Base-by-base conservation (phyloP, 2,888 invertebrate species). In the Sesia bembeciformis region DNA sequence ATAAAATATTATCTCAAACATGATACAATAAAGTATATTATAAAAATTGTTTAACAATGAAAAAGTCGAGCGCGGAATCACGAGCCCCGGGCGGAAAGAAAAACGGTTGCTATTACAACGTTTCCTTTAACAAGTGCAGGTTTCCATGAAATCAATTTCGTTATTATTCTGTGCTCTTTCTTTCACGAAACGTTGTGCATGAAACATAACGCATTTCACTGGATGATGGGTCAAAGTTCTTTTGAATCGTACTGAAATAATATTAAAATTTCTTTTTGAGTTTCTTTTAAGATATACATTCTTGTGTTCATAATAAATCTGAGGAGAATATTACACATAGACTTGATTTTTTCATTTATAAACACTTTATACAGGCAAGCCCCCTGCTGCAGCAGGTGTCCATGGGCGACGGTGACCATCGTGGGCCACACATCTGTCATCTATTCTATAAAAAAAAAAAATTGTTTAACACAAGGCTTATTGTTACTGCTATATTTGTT, bases 71-170 rank as follows among this genome's bases (percentile, higher is more conserved):
- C 54, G 56, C 46, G 55, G 55, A 55, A 56, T 56, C 58, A 55
- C 56, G 55, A 39, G 23, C 46, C 50, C 41, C 54, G 8, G n/a
- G 54, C 23, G 40, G 41, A 53, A 53, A 52, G 50, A 39, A 50
- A 53, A 54, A 54, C 53, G 49, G 53, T 52, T 56, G 54, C 56
- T 56, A 56, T 56, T 57, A 49, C 53, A 55, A 51, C 53, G 50
- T 52, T 38, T 52, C 42, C 46, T 38, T 41, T 6, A 23, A 41
- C 39, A 42, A 23, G 43, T 43, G 43, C 50, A 40, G 40, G 39
- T n/a, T 56, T 54, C 52, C 43, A 53, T 3, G 40, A 40, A 55
- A 56, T 54, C 52, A 52, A 55, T 54, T 55, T 56, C 56, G 56
- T 56, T 58, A 56, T 53, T 49, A 56, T 52, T 49, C 53, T 40